phyloP scores from a whole-genome alignment of 2,888 invertebrate species.

The Cotesia congregata region DNA sequence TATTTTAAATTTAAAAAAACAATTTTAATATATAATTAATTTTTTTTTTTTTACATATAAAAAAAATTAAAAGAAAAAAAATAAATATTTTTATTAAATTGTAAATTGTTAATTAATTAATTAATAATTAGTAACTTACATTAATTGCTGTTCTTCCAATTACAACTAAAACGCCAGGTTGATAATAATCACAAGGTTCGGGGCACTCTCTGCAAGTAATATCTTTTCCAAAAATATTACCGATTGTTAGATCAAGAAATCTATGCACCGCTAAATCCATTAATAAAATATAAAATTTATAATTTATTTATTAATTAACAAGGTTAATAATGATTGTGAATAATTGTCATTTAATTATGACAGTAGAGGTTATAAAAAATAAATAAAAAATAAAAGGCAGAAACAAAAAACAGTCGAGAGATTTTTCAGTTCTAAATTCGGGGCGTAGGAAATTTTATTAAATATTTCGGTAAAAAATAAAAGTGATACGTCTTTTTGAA shows the following conservation, averaged over 20 bases:
- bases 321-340: background rate
- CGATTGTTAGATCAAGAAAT: conserved; percentile 60
- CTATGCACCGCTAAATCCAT: conserved; percentile 60
- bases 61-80: too few species aligned
- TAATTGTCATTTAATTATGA: background rate
- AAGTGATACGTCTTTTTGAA: too few species aligned
- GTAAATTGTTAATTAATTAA: too few species aligned
- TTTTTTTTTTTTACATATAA: too few species aligned
- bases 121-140: conserved; percentile 48
- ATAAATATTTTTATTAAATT: too few species aligned
- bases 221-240: conserved; percentile 62
- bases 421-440: background rate
- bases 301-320: background rate
- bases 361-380: background rate
- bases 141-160: conserved; percentile 60
- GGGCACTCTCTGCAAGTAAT: conserved; percentile 64
- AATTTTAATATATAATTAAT: too few species aligned
- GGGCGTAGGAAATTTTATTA: too few species aligned
- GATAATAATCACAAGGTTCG: conserved; percentile 63
- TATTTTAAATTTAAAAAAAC: background rate
- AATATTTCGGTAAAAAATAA: too few species aligned
- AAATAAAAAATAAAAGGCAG: background rate
- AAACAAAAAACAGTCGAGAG: background rate
- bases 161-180: conserved; percentile 63
- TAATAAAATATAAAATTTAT: background rate